Percentiles rank a stretch among this genome's conserved stretches.
These are phyloP conservation scores for Emmelina monodactyla DNA, from an alignment of 2,888 invertebrate genomes.

Conservation along the genomic window DNA sequence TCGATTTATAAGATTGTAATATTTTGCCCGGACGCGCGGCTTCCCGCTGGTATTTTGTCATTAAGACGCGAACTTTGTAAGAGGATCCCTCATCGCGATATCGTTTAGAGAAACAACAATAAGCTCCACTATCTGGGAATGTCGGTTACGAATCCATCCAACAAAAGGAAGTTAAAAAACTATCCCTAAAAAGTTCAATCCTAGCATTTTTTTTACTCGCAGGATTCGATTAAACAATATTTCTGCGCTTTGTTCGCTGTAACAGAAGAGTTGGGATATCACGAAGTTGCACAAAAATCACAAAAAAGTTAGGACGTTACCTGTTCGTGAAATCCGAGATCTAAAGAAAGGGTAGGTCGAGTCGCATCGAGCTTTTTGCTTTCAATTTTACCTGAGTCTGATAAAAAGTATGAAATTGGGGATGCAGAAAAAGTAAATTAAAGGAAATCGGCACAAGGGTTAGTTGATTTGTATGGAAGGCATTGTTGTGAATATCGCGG, in stretches of 20 bases:
- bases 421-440: constrained; percentile 41
- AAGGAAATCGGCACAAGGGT: constrained; percentile 58
- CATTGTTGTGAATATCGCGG: constrained; percentile 1
- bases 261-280: constrained; percentile 55
- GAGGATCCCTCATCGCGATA: constrained; percentile 36
- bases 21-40: constrained; percentile 48
- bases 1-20: constrained; percentile 40
- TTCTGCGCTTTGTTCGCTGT: constrained; percentile 38
- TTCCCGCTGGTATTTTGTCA: constrained; percentile 60
- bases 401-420: constrained; percentile 36
- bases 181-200: constrained; percentile 40
- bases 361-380: constrained; percentile 38
- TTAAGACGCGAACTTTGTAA: constrained; percentile 45
- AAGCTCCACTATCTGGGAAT: constrained; percentile 52
- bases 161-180: constrained; percentile 60
- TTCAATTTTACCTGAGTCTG: constrained; percentile 36
- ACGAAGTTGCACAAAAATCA: constrained; percentile 49
- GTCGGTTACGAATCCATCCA: constrained; percentile 50
- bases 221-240: constrained; percentile 53
- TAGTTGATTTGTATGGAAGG: constrained; percentile 33
- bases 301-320: constrained; percentile 53
- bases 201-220: constrained; percentile 39
- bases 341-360: constrained; percentile 58
- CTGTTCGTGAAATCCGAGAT: constrained; percentile 62
- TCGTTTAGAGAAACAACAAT: constrained; percentile 52